Conservation (phyloP, 2,113 vertebrate genomes). For the Lycocorax pyrrhopterus region DNA sequence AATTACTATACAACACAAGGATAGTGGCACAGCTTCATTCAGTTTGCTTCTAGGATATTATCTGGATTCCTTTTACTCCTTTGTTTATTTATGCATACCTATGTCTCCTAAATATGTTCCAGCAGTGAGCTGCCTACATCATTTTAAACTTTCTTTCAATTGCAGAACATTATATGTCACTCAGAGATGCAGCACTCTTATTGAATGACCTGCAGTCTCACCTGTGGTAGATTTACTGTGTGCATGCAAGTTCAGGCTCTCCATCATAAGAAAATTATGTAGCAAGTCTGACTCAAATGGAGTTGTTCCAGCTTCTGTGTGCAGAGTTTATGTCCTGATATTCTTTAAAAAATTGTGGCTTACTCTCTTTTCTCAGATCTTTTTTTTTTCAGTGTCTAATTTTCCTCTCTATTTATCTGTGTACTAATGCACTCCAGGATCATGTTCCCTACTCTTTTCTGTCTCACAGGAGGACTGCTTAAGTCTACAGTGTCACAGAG, state of each 20-base stretch:
- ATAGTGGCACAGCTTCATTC: rapidly evolving
- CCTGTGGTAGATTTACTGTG: background rate
- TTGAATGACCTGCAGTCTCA: background rate
- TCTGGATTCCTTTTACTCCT: background rate
- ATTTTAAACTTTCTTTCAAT: background rate
- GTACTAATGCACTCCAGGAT: background rate
- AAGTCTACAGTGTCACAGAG: background rate
- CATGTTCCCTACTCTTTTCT: background rate
- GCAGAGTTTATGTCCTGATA: background rate
- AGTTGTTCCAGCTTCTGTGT: background rate
- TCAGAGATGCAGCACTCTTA: background rate
- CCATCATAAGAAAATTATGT: background rate
- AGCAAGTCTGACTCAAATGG: background rate
- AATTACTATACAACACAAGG: background rate
- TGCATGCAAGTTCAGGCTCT: background rate
- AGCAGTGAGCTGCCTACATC: background rate
- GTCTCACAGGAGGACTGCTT: background rate
- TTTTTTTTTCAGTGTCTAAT: background rate
- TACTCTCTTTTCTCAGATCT: background rate
- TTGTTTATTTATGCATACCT: background rate
- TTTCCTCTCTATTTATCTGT: slow-evolving; percentile 18
- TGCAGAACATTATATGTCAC: background rate
- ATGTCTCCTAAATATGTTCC: background rate
- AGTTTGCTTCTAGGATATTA: background rate
- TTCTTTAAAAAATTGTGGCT: background rate